Conservation (phyloP, 2,888 invertebrate genomes). For the Drosophila peninsularis region DNA sequence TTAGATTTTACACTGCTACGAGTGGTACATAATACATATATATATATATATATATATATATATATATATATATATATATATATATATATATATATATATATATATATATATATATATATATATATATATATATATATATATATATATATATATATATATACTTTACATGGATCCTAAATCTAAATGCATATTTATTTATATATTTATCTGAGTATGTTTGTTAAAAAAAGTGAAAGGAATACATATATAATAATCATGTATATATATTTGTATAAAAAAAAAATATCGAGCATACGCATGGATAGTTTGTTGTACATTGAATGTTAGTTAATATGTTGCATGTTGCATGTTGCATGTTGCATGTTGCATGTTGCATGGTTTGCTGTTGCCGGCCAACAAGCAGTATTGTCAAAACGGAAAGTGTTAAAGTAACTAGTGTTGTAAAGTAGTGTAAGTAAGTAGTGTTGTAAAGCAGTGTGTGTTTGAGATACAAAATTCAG, state of each 20-base stretch:
- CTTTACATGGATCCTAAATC: not conserved
- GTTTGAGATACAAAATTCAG: not conserved
- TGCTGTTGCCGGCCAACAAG: slow-evolving; percentile 23
- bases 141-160: not conserved
- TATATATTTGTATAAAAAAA: slow-evolving; percentile 11
- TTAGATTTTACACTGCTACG: slow-evolving; percentile 40
- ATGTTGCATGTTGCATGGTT: slow-evolving; percentile 20
- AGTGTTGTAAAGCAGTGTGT: slow-evolving; percentile 5
- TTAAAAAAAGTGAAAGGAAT: slow-evolving; percentile 17
- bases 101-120: not conserved
- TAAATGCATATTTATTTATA: not conserved
- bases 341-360: slow-evolving; percentile 23
- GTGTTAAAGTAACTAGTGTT: slow-evolving; percentile 25
- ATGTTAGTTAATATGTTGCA: slow-evolving; percentile 42
- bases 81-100: not conserved
- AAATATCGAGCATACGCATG: slow-evolving; percentile 36
- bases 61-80: not conserved
- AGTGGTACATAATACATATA: slow-evolving; percentile 24
- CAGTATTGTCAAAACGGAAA: slow-evolving; percentile 56
- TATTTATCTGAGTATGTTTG: slow-evolving; percentile 14
- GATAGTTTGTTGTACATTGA: slow-evolving; percentile 44
- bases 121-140: not conserved
- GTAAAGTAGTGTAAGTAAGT: slow-evolving; percentile 8
- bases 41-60: slow-evolving; percentile 32
- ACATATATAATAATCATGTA: not conserved